A percentile compares a stretch with the other conserved stretches of the same genome.
phyloP scores from a whole-genome alignment of 2,113 vertebrate species.

The Coregonus clupeaformis region DNA sequence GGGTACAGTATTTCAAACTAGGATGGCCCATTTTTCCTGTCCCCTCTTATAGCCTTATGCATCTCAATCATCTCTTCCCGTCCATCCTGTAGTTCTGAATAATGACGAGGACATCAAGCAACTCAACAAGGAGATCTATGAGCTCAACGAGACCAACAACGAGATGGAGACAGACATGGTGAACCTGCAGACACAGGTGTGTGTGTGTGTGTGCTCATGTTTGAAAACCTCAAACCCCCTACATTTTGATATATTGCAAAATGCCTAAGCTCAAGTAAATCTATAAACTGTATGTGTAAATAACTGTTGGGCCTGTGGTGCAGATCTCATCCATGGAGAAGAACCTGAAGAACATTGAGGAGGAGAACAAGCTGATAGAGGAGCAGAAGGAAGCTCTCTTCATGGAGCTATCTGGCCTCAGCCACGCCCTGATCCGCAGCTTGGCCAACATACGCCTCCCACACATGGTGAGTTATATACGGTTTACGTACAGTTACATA shows the following conservation, averaged over 20 bases:
- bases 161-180: constrained; percentile 98
- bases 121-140: constrained; percentile 95
- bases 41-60: neutral
- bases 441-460: constrained; percentile 97
- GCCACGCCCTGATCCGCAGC: constrained; percentile 96
- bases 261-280: neutral
- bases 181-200: constrained; percentile 96
- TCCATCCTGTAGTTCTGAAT: constrained; percentile 82
- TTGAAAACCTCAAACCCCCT: too few species aligned
- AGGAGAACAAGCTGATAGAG: constrained; percentile 97
- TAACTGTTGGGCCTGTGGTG: neutral
- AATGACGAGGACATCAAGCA: constrained; percentile 97
- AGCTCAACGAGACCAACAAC: constrained; percentile 94
- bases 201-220: constrained; percentile 21
- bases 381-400: constrained; percentile 97
- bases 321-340: constrained; percentile 98
- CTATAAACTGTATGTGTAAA: neutral
- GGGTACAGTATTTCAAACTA: too few species aligned
- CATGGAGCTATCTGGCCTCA: constrained; percentile 96
- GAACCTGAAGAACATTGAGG: constrained; percentile 94
- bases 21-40: neutral
- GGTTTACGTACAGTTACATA: too few species aligned
- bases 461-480: constrained; percentile 84
- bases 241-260: too few species aligned
- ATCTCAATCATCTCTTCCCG: neutral